Percentiles rank a stretch among this genome's conserved stretches.
phyloP scores from a whole-genome alignment of 2,113 vertebrate genomes.

The Scolopax mira region DNA sequence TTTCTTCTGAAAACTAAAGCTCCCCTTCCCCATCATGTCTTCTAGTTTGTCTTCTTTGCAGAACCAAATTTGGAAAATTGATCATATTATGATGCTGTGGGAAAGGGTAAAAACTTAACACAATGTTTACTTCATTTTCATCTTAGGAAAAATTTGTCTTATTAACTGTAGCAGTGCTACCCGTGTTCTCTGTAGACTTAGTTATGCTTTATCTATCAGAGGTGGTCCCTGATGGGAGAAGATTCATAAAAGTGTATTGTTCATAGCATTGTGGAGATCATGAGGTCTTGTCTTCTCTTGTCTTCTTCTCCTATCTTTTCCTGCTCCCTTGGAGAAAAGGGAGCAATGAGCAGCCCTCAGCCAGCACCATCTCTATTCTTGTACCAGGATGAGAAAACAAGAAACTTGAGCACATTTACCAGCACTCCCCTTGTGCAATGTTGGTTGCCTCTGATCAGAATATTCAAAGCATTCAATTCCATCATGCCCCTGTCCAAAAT shows the following conservation, averaged over 20 bases:
- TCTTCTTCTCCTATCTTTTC: background rate
- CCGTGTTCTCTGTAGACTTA: background rate
- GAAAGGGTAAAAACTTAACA: slow-evolving; percentile 53
- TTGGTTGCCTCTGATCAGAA: background rate
- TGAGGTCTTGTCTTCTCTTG: no score
- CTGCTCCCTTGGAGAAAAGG: no score
- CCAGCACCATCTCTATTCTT: background rate
- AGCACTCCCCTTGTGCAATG: background rate
- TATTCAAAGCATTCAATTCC: background rate
- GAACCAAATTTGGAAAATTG: slow-evolving; percentile 34
- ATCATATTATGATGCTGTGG: background rate
- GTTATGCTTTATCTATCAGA: background rate
- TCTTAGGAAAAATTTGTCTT: background rate
- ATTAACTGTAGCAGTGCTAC: background rate
- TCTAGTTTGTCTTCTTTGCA: background rate
- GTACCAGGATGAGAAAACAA: background rate
- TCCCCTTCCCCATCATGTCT: background rate
- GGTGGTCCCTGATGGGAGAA: background rate
- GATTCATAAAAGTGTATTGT: background rate
- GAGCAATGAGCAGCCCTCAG: background rate
- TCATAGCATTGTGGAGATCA: background rate
- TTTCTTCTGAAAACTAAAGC: background rate
- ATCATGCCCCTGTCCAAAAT: background rate
- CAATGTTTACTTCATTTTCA: slow-evolving; percentile 32
- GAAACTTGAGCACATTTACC: background rate